Evolutionary conservation across 2,113 vertebrate species (phyloP).

Genomic region (Hyla sarda): DNA sequence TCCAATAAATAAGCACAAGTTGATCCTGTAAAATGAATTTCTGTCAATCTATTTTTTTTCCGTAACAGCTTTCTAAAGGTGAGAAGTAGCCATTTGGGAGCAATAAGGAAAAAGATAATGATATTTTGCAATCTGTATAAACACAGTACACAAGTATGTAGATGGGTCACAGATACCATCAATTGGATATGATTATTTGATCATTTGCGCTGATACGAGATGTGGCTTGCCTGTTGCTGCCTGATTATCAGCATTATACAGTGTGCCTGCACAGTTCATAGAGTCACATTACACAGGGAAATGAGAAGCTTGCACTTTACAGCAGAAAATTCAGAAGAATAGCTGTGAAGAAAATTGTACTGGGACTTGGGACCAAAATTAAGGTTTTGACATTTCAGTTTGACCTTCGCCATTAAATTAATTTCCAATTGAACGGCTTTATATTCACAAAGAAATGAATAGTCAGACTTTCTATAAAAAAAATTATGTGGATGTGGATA

Average conservation of each 20-base stretch:
- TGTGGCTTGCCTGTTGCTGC: background rate
- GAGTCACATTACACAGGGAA: slow-evolving; percentile 10
- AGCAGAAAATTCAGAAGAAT: background rate
- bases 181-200: background rate
- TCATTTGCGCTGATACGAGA: background rate
- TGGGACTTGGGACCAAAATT: slow-evolving; percentile 18
- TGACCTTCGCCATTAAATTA: slow-evolving; percentile 15
- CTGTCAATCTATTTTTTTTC: background rate
- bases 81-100: background rate
- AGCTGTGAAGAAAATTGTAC: background rate
- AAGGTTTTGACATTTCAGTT: slow-evolving; percentile 22
- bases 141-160: background rate
- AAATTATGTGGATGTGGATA: background rate
- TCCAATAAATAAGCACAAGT: background rate
- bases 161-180: background rate
- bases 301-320: background rate
- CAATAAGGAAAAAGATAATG: slow-evolving; percentile 21
- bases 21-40: background rate
- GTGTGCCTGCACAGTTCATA: background rate
- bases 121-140: background rate
- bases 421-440: background rate
- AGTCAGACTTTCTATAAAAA: background rate
- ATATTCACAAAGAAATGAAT: background rate
- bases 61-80: background rate
- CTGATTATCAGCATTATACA: slow-evolving; percentile 10